A percentile compares a stretch with the other conserved stretches of the same genome.
phyloP scores from a whole-genome alignment of 2,888 invertebrate genomes.

The Euphydryas editha region DNA sequence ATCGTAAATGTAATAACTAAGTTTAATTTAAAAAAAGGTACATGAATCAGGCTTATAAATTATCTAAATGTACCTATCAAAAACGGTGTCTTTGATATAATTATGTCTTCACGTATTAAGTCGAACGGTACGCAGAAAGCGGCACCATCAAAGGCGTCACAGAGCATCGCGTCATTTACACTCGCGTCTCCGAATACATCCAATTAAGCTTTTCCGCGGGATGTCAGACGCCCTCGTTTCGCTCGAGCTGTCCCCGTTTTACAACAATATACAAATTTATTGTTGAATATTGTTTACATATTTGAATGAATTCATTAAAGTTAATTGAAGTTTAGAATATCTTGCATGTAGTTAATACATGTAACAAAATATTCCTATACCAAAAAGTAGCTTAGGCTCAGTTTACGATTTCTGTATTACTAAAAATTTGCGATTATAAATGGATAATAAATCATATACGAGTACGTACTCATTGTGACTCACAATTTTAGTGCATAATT shows the following conservation, averaged over 20 bases:
- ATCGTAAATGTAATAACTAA: too few relatives aligned
- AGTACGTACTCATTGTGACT: too few relatives aligned
- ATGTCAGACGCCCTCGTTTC: constrained; percentile 15
- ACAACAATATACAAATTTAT: background rate
- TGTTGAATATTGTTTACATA: constrained; percentile 1
- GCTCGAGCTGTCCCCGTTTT: constrained; percentile 17
- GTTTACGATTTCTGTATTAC: too few relatives aligned
- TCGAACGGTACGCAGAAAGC: constrained; percentile 9
- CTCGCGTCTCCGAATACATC: constrained; percentile 26
- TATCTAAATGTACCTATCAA: background rate
- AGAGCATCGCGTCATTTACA: constrained; percentile 15
- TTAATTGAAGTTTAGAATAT: background rate
- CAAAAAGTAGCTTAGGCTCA: background rate
- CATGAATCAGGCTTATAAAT: background rate
- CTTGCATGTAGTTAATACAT: too few relatives aligned
- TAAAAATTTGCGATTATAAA: too few relatives aligned
- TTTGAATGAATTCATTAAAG: background rate
- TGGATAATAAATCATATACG: too few relatives aligned
- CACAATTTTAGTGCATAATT: too few relatives aligned
- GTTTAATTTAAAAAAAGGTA: too few relatives aligned
- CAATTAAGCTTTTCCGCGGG: constrained; percentile 27
- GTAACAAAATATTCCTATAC: background rate
- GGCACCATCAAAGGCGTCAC: constrained; percentile 24
- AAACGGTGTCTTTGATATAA: constrained; percentile 1
- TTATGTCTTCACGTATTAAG: background rate